Conservation (phyloP, 2,113 vertebrate genomes). For the Lagopus muta region DNA sequence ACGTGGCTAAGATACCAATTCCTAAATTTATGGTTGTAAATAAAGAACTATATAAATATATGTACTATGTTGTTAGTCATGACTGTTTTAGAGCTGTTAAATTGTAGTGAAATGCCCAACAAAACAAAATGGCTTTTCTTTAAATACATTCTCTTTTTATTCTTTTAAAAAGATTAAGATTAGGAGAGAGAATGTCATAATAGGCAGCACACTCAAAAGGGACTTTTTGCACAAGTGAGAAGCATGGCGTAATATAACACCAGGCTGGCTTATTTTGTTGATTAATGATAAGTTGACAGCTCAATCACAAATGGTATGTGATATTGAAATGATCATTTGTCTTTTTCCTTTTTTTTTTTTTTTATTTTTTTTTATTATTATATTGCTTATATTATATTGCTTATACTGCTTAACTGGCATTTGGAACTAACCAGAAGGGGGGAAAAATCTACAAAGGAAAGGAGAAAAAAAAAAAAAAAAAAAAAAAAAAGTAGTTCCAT, state of each 20-base stretch:
- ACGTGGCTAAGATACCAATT: neutral
- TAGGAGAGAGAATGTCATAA: neutral
- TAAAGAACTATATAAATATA: neutral
- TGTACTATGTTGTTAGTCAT: neutral
- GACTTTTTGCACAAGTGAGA: neutral
- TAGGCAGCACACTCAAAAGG: neutral
- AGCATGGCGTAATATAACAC: neutral
- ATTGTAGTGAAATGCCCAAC: neutral
- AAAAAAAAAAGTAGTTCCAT: fast-evolving
- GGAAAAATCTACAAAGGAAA: neutral
- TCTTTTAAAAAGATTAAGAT: neutral
- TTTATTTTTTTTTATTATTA: neutral
- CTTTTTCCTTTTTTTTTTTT: neutral
- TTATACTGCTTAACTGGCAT: neutral
- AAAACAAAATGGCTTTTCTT: neutral
- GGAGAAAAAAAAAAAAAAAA: too few relatives aligned
- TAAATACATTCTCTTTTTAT: neutral
- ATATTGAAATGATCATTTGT: neutral
- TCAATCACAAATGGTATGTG: neutral
- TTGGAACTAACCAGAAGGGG: neutral
- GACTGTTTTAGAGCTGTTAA: neutral
- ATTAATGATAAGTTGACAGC: neutral
- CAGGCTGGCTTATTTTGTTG: neutral
- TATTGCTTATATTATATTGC: too few relatives aligned
- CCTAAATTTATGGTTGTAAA: neutral